These are phyloP conservation scores for Temnopleurus reevesii DNA, from an alignment of 53 echinoderm and acorn worm genomes.

Conservation along the genomic window DNA sequence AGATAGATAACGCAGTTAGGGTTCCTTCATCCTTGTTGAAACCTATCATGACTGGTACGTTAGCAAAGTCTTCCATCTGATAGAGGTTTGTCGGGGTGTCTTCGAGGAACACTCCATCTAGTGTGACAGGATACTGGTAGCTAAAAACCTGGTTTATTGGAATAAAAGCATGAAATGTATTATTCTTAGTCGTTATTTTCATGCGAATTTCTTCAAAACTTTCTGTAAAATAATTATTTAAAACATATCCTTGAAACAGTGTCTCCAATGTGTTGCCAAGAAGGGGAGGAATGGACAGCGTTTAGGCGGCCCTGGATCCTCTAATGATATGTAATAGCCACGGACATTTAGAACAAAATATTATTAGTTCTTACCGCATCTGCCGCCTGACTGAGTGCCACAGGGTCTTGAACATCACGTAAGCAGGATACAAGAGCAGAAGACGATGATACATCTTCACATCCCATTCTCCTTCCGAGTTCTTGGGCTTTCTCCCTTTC, in stretches of 20 bases:
- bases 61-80: constrained; percentile 38
- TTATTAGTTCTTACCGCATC: neutral
- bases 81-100: constrained; percentile 62
- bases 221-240: too few species aligned
- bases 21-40: constrained; percentile 62
- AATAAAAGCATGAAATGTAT: too few species aligned
- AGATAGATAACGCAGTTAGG: neutral
- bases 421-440: constrained; percentile 55
- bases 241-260: too few species aligned
- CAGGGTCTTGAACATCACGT: neutral
- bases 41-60: constrained; percentile 14
- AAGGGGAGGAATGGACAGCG: too few species aligned
- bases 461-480: constrained; percentile 49
- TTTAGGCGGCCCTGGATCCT: too few species aligned
- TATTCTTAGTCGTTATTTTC: too few species aligned
- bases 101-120: constrained; percentile 67
- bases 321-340: too few species aligned
- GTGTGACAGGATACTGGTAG: neutral
- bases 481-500: constrained; percentile 13
- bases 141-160: neutral
- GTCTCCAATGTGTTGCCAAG: too few species aligned
- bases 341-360: too few species aligned
- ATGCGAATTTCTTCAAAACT: too few species aligned
- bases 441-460: neutral
- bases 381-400: neutral